Evolutionary conservation across 2,113 vertebrate genomes (phyloP), one percentile per base, ranked within the genome.

Genomic region (Amblyornis subalaris): DNA sequence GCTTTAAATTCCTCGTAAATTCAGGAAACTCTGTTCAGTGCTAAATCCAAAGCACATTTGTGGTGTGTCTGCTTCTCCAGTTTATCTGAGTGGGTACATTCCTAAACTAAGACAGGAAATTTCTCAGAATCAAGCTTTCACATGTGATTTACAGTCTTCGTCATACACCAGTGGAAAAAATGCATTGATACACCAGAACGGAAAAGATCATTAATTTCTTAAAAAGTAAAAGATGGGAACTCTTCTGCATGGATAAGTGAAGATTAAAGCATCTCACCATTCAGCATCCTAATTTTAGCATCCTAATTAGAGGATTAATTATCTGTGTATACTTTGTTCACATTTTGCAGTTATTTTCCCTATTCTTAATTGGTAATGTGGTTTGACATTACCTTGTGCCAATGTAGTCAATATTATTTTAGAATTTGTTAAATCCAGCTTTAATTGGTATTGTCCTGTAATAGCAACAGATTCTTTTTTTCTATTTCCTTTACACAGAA

Each of bases 291-390:
- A 88, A 85, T 89, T 94, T 89, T 88, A 85, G 23, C 77, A 93
- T 85, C 54, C 62, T 89, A 91, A 85, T 89, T 88, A 94, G 54
- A 82, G 12, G 54, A 79, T 88, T 93, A 87, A 89, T 94, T 92
- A 90, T 93, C 58, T 69, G 16, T 50, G 21, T 47, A 57, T 78
- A 61, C 48, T 87, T 89, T 51, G 54, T 82, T 92, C 45, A 94
- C 71, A 16, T 91, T 85, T 87, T 89, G 25, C 45, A 57, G 33
- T 83, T 84, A 74, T 74, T 94, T 94, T 94, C 47, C 42, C 17
- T 77, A 0, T 81, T 90, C 53, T 89, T 93, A 91, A 88, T 78
- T 69, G 57, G 8, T 92, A 57, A 66, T 70, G 62, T 75, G 38
- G 5, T 89, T 87, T 94, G 77, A 82, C 67, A 53, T 73, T 73